phyloP scores from a whole-genome alignment of 1,140 invertebrate genomes.

The Heliconius hewitsoni region DNA sequence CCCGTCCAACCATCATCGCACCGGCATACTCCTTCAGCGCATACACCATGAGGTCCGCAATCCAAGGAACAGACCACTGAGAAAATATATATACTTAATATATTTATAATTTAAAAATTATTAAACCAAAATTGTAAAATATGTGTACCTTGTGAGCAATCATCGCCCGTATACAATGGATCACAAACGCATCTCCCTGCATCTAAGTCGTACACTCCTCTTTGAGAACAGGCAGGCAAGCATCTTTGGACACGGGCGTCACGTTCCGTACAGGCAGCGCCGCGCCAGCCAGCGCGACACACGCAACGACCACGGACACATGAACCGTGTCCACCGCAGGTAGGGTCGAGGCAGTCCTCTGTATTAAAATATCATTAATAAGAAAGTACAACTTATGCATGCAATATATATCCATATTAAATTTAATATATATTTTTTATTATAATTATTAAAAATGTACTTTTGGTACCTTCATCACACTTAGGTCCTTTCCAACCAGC shows the following conservation, averaged over 20 bases:
- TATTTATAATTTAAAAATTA: no score
- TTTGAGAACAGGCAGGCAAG: slow-evolving; percentile 93
- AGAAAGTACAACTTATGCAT: not conserved
- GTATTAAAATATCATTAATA: slow-evolving; percentile 26
- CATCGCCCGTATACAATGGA: slow-evolving; percentile 93
- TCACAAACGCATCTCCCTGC: slow-evolving; percentile 93
- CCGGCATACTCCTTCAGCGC: slow-evolving; percentile 93
- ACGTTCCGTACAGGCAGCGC: slow-evolving; percentile 91
- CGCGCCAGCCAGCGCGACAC: slow-evolving; percentile 97
- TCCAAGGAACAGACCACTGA: slow-evolving; percentile 93
- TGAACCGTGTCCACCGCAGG: slow-evolving; percentile 94
- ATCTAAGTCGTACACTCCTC: slow-evolving; percentile 94
- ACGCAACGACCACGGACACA: slow-evolving; percentile 96
- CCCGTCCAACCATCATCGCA: slow-evolving; percentile 96
- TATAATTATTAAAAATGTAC: not conserved
- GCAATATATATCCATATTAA: not conserved
- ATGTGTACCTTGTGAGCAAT: slow-evolving; percentile 91
- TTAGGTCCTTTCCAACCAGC: slow-evolving; percentile 93
- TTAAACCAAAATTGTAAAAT: not conserved
- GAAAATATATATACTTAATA: not conserved
- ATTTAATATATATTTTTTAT: not conserved
- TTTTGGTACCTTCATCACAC: slow-evolving; percentile 86
- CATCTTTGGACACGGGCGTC: slow-evolving; percentile 94
- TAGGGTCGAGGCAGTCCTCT: slow-evolving; percentile 93
- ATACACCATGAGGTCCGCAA: slow-evolving; percentile 94